These are phyloP conservation scores for Diarsia brunnea DNA, from an alignment of 2,888 invertebrate genomes.

Conservation along the genomic window DNA sequence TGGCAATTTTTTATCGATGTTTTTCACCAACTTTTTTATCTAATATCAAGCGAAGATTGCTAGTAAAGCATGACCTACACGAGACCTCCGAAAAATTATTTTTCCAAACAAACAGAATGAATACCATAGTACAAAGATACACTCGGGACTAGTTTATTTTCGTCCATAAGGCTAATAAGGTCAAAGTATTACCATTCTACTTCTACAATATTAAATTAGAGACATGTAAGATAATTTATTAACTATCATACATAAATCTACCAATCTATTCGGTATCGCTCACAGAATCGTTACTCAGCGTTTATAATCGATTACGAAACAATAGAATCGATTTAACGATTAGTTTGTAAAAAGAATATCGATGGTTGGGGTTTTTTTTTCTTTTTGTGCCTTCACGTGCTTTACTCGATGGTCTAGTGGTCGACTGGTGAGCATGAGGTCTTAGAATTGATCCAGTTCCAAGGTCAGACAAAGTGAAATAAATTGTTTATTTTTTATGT, in stretches of 20 bases:
- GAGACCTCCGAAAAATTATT: conserved; percentile 20
- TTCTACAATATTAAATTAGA: conserved; percentile 10
- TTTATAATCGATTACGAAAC: conserved; percentile 61
- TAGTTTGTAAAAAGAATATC: conserved; percentile 34
- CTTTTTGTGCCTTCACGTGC: conserved; percentile 3
- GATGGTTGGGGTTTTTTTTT: conserved; percentile 25
- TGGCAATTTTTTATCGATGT: neutral
- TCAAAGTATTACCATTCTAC: conserved; percentile 10
- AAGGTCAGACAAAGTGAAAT: neutral
- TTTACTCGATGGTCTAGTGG: neutral
- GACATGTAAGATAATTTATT: conserved; percentile 32
- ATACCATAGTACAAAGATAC: neutral
- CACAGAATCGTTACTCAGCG: conserved; percentile 60
- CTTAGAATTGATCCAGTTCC: neutral
- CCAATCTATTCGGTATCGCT: conserved; percentile 28
- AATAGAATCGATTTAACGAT: conserved; percentile 54
- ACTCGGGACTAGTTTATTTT: conserved; percentile 20
- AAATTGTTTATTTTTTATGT: neutral
- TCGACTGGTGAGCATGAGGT: neutral
- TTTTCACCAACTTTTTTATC: neutral
- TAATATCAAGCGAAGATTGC: neutral
- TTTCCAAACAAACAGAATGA: neutral
- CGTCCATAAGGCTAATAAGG: neutral
- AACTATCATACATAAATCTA: conserved; percentile 25
- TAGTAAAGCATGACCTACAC: conserved; percentile 3